Percentiles rank a stretch among this genome's conserved stretches.
These are phyloP conservation scores for Hoplias malabaricus DNA, from an alignment of 2,113 vertebrate genomes.

Conservation along the genomic window DNA sequence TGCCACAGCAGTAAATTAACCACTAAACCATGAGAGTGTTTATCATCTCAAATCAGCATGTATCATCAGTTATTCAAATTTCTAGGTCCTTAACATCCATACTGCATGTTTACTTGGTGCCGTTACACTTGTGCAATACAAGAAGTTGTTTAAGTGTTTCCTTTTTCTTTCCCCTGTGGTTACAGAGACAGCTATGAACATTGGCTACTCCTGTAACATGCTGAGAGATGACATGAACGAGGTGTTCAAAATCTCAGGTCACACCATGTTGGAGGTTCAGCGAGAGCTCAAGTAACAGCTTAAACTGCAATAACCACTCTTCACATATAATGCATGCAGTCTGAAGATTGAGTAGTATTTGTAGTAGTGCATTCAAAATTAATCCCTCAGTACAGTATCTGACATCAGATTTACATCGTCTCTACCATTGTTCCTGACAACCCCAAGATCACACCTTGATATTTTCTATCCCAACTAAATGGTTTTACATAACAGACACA, in stretches of 20 bases:
- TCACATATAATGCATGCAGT: not conserved
- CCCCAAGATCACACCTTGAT: not conserved
- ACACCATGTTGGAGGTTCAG: conserved; percentile 71
- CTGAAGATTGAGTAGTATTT: not conserved
- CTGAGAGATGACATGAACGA: conserved; percentile 81
- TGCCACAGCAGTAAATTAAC: no score
- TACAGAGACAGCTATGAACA: conserved; percentile 84
- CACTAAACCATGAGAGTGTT: no score
- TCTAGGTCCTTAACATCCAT: no score
- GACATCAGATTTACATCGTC: not conserved
- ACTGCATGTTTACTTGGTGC: no score
- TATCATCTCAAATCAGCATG: no score
- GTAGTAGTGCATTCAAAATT: not conserved
- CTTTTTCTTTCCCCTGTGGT: not conserved
- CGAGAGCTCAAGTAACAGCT: conserved; percentile 75
- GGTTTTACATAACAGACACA: not conserved
- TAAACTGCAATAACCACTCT: not conserved
- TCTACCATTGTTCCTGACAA: not conserved
- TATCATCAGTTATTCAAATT: no score
- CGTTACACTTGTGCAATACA: not conserved
- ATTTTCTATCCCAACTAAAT: not conserved
- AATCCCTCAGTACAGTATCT: not conserved
- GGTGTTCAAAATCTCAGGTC: conserved; percentile 77
- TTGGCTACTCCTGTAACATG: conserved; percentile 83
- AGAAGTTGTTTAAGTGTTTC: not conserved